A percentile compares a stretch with the other conserved stretches of the same genome.
Conservation (phyloP, 2,113 vertebrate species). For the Odobenus rosmarus region DNA sequence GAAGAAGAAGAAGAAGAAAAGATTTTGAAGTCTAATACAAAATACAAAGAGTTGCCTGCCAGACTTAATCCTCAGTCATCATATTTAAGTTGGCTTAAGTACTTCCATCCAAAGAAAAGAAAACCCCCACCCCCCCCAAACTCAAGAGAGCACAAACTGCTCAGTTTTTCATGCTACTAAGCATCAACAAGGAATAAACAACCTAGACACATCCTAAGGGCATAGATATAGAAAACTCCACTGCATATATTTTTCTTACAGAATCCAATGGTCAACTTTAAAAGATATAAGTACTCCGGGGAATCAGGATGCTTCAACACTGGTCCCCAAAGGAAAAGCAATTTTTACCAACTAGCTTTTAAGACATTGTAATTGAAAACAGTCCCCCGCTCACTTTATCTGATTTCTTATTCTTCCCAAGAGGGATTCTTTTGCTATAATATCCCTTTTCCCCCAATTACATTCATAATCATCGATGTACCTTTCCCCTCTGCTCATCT, state of each 20-base stretch:
- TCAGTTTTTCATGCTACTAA: slow-evolving; percentile 60
- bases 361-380: slow-evolving; percentile 28
- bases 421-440: background rate
- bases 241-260: background rate
- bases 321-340: slow-evolving; percentile 60
- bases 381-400: background rate
- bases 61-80: slow-evolving; percentile 75
- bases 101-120: slow-evolving; percentile 67
- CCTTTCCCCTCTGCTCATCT: slow-evolving; percentile 40
- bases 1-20: slow-evolving; percentile 77
- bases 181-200: slow-evolving; percentile 50
- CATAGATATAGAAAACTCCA: background rate
- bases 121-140: slow-evolving; percentile 56
- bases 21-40: slow-evolving; percentile 82
- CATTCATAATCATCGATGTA: slow-evolving; percentile 33
- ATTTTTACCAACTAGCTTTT: slow-evolving; percentile 53
- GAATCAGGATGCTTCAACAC: slow-evolving; percentile 56
- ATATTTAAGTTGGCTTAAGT: slow-evolving; percentile 74
- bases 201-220: slow-evolving; percentile 42
- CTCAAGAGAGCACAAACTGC: slow-evolving; percentile 30
- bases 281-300: slow-evolving; percentile 44
- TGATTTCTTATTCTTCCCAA: slow-evolving; percentile 17
- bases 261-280: slow-evolving; percentile 58
- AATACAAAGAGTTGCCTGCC: slow-evolving; percentile 79
- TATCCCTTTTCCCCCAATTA: background rate